phyloP scores from a whole-genome alignment of 1,140 invertebrate species.

The Drosophila teissieri region DNA sequence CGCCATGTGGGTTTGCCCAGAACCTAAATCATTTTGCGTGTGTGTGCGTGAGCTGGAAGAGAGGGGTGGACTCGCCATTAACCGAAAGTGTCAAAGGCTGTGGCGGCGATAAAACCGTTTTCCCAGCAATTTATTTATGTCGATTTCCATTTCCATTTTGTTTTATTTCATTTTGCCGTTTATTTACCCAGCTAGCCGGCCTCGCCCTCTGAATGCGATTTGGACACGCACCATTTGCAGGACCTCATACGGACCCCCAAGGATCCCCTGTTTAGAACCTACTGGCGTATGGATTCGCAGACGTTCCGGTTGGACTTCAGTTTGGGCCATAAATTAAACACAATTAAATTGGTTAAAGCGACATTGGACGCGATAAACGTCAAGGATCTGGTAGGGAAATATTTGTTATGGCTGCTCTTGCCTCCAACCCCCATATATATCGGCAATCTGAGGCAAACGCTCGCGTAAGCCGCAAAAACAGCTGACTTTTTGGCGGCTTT shows the following conservation, averaged over 20 bases:
- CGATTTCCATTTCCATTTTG: constrained; percentile 62
- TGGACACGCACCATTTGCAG: constrained; percentile 71
- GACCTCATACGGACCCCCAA: not conserved
- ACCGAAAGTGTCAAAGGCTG: constrained; percentile 75
- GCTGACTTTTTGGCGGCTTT: constrained; percentile 70
- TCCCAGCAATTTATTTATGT: constrained; percentile 72
- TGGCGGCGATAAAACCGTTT: constrained; percentile 66
- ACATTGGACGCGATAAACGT: constrained; percentile 47
- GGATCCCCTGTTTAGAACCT: constrained; percentile 6
- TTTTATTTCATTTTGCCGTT: constrained; percentile 63
- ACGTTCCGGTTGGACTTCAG: constrained; percentile 30
- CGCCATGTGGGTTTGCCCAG: constrained; percentile 43
- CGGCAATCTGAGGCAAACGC: constrained; percentile 14
- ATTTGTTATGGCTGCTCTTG: constrained; percentile 25
- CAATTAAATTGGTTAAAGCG: constrained; percentile 57
- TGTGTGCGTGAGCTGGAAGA: not conserved
- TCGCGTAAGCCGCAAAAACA: constrained; percentile 34
- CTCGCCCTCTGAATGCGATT: constrained; percentile 64
- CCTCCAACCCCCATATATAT: constrained; percentile 3
- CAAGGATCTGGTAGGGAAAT: constrained; percentile 10
- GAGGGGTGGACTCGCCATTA: constrained; percentile 22
- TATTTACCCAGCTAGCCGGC: constrained; percentile 52
- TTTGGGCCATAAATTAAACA: constrained; percentile 51
- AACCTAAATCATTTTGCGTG: constrained; percentile 41
- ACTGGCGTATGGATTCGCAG: constrained; percentile 35